Base-by-base conservation (phyloP, 2,797 vertebrate genomes). In the Acrocephalus scirpaceus region DNA sequence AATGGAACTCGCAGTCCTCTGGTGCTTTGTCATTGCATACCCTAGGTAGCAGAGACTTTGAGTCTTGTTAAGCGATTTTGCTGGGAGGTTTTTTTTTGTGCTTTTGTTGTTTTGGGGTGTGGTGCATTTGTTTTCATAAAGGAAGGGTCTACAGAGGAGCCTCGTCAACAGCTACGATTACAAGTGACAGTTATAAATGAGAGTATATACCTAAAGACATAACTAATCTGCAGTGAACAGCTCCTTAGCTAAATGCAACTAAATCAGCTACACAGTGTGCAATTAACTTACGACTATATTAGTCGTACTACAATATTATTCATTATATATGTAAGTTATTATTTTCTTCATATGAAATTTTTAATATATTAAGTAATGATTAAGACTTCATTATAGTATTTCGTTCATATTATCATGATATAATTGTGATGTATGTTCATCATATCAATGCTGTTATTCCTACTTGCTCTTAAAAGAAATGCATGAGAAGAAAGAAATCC, bases 161-260 rank as follows among this genome's bases (percentile, higher is more conserved):
- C 44, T 86, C 23, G 14, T 64, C 66, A 90, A 71, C 81, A 92
- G 50, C 77, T 93, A 45, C 51, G 61, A 57, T 82, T 20, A 4
- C 50, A 94, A 95, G 65, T 92, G 91, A 88, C 89, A 91, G 65
- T 96, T 93, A 95, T 64, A 96, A 96, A 95, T 95, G 91, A 96
- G 86, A 89, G 32, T 95, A 65, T 94, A 65, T 91, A 90, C 69
- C 70, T 95, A 86, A 97, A 97, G 95, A 96, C 73, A 71, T 97
- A 96, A 97, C 97, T 97, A 97, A 97, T 98, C 90, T 89, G 76
- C 79, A 96, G 2, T 84, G 92, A 91, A 93, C 57, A 84, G 58
- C 93, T 97, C 89, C 95, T 97, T 97, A 96, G 94, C 97, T 97
- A 98, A 97, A 97, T 97, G 95, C 95, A 97, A 96, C 92, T 96